These are phyloP conservation scores for Anadara kagoshimensis DNA, from an alignment of 1,140 invertebrate species.

Conservation along the genomic window DNA sequence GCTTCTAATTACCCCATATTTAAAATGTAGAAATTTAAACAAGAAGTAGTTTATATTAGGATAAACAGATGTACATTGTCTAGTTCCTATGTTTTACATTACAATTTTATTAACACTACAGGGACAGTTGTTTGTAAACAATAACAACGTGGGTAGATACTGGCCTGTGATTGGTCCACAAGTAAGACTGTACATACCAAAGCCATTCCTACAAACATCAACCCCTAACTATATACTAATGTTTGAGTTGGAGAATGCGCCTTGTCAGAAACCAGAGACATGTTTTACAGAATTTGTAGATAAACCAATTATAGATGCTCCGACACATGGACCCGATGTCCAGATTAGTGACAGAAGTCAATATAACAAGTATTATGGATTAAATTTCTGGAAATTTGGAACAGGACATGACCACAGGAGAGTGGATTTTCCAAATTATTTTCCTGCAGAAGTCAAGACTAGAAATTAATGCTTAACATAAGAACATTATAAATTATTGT, in stretches of 20 bases:
- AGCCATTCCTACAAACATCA: slow-evolving; percentile 31
- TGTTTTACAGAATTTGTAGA: slow-evolving; percentile 47
- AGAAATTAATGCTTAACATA: too few species aligned
- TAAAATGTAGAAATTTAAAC: too few species aligned
- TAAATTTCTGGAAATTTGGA: too few species aligned
- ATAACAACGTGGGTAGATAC: slow-evolving; percentile 56
- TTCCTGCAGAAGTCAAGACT: too few species aligned
- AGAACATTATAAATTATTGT: too few species aligned
- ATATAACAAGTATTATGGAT: too few species aligned
- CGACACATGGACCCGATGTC: slow-evolving; percentile 23
- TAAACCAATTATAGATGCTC: slow-evolving; percentile 38
- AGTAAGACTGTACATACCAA: slow-evolving; percentile 57
- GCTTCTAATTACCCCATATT: too few species aligned
- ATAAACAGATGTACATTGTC: too few species aligned
- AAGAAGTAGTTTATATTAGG: too few species aligned
- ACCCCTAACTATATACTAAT: slow-evolving; percentile 43
- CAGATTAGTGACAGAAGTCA: too few species aligned
- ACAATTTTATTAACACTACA: slow-evolving; percentile 28
- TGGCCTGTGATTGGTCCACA: slow-evolving; percentile 59
- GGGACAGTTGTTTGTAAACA: slow-evolving; percentile 54
- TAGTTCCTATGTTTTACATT: neutral
- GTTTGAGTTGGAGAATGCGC: slow-evolving; percentile 55
- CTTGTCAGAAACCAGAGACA: slow-evolving; percentile 24
- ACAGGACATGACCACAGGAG: too few species aligned
- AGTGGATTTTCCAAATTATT: too few species aligned